Evolutionary conservation across 2,888 invertebrate genomes (phyloP).

Genomic region (Drosophila acutilabella): DNA sequence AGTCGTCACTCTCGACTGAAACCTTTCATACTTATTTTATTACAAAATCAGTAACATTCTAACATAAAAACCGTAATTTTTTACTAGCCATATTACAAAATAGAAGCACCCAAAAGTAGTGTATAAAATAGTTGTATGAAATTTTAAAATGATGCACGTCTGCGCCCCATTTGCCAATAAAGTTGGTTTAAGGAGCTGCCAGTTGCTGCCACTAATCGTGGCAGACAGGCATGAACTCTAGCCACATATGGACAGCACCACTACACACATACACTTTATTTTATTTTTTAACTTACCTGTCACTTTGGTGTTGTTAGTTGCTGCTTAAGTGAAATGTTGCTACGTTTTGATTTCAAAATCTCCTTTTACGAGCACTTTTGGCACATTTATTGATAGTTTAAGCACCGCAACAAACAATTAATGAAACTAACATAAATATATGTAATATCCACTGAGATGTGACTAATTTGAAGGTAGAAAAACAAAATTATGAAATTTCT

Average conservation of each 20-base stretch:
- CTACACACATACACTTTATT: background rate
- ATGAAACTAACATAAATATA: background rate
- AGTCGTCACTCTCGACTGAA: no score
- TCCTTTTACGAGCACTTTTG: constrained; percentile 12
- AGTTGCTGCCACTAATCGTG: constrained; percentile 60
- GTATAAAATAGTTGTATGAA: constrained; percentile 7
- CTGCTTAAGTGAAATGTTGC: constrained; percentile 57
- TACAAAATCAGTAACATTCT: no score
- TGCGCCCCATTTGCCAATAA: constrained; percentile 65
- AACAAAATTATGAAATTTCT: no score
- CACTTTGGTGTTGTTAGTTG: constrained; percentile 61
- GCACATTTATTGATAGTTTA: constrained; percentile 32
- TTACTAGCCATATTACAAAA: background rate
- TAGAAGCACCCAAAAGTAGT: constrained; percentile 2
- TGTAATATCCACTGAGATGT: background rate
- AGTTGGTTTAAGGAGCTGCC: constrained; percentile 68
- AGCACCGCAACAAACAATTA: constrained; percentile 5
- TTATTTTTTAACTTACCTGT: constrained; percentile 58
- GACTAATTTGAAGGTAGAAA: background rate
- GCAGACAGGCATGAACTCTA: constrained; percentile 69
- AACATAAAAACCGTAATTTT: no score
- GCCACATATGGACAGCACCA: constrained; percentile 46
- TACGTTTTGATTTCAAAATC: constrained; percentile 52
- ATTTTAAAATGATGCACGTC: constrained; percentile 53
- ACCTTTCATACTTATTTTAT: no score